Base-by-base conservation (phyloP, 2,797 vertebrate species). In the Fistularia commersonii region DNA sequence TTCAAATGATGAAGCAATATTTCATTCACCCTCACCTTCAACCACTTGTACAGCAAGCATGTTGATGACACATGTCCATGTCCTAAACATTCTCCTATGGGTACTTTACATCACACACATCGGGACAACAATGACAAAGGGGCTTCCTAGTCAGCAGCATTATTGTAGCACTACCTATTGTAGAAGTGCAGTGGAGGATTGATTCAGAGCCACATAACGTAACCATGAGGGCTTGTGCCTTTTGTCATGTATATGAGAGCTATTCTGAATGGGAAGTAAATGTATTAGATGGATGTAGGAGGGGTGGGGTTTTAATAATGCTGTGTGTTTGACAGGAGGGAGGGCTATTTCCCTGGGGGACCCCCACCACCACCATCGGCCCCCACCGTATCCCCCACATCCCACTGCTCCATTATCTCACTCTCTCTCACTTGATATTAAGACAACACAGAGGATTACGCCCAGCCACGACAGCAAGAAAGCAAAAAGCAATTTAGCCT, bases 371-470 rank as follows among this genome's bases (percentile, higher is more conserved):
- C 51, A 41, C 59, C 40, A 50, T 3, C 32, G 42, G 8, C n/a
- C 48, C 41, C 52, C 47, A n/a, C 34, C 38, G 14, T 37, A 47
- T 40, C 52, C 41, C 47, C 61, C 48, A 23, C 23, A 23, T 23
- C 53, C 49, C 43, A 46, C 51, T 61, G 53, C 68, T 64, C 68
- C 56, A 76, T 81, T 79, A 73, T 69, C 67, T 77, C 51, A 0
- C 43, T 39, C 56, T 65, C 57, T 65, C 64, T 73, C 59, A 67
- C 71, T 75, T 75, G 68, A 78, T 80, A 78, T 77, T 77, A 82
- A 83, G 79, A 71, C 81, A 72, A 64, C 64, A 72, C 59, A 58
- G 56, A 72, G 75, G 72, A 78, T 78, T 76, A 80, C 8, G 13
- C 7, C 8, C 2, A 64, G 54, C 32, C 31, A 55, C 47, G 36